Evolutionary conservation across 2,888 invertebrate species (phyloP), one percentile per base, ranked within the genome.

Genomic region (Drosophila picticornis): DNA sequence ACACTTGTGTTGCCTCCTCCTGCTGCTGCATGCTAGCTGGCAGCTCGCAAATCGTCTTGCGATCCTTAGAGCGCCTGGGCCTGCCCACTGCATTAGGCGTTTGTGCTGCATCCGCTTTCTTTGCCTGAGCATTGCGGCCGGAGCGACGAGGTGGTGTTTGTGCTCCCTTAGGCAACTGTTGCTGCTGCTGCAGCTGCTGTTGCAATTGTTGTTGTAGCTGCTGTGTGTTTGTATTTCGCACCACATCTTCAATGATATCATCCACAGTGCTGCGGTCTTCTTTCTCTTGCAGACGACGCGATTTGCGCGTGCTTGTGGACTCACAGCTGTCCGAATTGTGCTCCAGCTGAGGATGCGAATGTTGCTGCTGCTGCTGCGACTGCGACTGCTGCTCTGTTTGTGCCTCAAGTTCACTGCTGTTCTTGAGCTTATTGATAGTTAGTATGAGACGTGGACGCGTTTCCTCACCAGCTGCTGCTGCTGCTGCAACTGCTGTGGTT

Each of bases 201-300:
- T 68, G 77, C 38, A 53, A 34, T 46, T 88, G 71, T 40, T 83
- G 62, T 16, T 80, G 70, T 31, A 57, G 57, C 46, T 56, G 73
- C n/a, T 70, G 81, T 0, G 90, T 89, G 36, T 88, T 84, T 7
- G 95, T 94, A 70, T 96, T 96, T 80, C 97, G 96, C 2, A 97
- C 96, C 0, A 98, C 97, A 90, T 98, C 98, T 81, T 98, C 98
- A 77, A 98, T 98, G 19, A 97, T 95, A 84, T 97, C 98, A 91
- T 98, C 98, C 13, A 97, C 95, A 1, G 97, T 96, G 72, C 95
- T 96, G 70, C 96, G 94, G 88, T 96, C 97, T 34, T 87, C 87
- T 90, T 96, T 96, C 91, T 97, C 97, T 88, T 96, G 96, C 62
- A 97, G 93, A 72, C 97, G 94, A 67, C 96, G 94, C 0, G 97